Evolutionary conservation across 2,113 vertebrate species (phyloP), one percentile per base, ranked within the genome.

Genomic region (Oncorhynchus nerka): DNA sequence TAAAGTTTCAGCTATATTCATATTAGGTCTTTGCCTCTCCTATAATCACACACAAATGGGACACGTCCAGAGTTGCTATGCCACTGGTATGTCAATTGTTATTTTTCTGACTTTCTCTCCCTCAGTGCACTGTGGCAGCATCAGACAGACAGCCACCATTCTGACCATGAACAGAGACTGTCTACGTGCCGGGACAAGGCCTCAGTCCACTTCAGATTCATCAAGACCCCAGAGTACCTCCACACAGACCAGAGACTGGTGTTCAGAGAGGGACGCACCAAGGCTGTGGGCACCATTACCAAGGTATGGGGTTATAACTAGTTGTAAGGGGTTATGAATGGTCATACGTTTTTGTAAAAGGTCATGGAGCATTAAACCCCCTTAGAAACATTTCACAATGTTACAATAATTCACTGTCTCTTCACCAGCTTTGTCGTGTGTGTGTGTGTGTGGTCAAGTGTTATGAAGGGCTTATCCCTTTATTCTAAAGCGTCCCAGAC

Each of bases 141-240:
- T 96, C 89, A 90, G 95, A 74, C 95, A 96, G 87, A 96, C 95
- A 0, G 95, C 95, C 82, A 96, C 95, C 2, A 96, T 96, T 70
- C 91, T 96, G 85, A 93, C 93, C 78, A 96, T 96, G 95, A 95
- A 95, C 88, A 95, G 94, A 81, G 94, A 95, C 87, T 96, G 95
- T 80, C 88, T 96, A 70, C 90, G 95, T 59, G 96, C 95, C 0
- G 95, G 95, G 95, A 96, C 90, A 96, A 96, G 84, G 95, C 95
- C 75, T 94, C 93, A 0, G 95, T 96, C 39, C 94, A 95, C 85
- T 96, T 96, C 68, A 95, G 95, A 89, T 96, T 96, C 87, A 96
- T 96, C 85, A 96, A 96, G 91, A 96, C 95, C 61, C 95, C 95
- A 0, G 95, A 96, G 49, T 96, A 96, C 73, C 84, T 96, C 59